phyloP scores from a whole-genome alignment of 2,113 vertebrate genomes.

The Hydropotes inermis region DNA sequence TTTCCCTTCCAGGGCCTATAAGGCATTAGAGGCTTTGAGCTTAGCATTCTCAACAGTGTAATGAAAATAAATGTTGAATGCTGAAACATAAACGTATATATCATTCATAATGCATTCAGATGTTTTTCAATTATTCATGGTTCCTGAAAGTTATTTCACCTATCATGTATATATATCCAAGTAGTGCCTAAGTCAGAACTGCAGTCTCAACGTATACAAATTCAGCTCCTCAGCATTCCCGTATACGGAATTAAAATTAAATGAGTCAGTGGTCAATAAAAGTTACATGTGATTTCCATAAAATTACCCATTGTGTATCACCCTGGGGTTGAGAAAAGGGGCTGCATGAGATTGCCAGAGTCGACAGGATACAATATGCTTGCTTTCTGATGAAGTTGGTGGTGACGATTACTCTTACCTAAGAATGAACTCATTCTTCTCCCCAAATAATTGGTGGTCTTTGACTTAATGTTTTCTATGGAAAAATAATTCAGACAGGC shows the following conservation, averaged over 20 bases:
- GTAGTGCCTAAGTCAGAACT: conserved; percentile 57
- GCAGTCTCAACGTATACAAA: background rate
- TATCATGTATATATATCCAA: conserved; percentile 49
- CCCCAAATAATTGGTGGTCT: conserved; percentile 27
- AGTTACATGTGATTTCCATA: conserved; percentile 62
- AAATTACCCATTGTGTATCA: conserved; percentile 37
- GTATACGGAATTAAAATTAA: conserved; percentile 71
- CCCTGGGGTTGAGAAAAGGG: background rate
- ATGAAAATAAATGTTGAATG: conserved; percentile 65
- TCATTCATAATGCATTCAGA: conserved; percentile 73
- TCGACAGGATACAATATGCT: background rate
- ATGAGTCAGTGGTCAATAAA: conserved; percentile 65
- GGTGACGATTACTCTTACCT: background rate
- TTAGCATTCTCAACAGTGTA: conserved; percentile 43
- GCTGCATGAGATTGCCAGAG: background rate
- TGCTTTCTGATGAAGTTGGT: background rate
- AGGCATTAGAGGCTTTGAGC: conserved; percentile 53
- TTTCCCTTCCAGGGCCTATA: background rate
- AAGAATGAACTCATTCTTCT: conserved; percentile 36
- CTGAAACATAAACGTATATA: conserved; percentile 68
- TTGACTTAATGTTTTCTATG: background rate
- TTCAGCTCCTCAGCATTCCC: conserved; percentile 62
- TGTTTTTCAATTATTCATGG: conserved; percentile 73
- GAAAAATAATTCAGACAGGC: background rate
- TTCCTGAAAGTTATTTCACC: conserved; percentile 69